These are phyloP conservation scores for Micrastur ruficollis DNA, from an alignment of 2,797 vertebrate species.

Conservation along the genomic window DNA sequence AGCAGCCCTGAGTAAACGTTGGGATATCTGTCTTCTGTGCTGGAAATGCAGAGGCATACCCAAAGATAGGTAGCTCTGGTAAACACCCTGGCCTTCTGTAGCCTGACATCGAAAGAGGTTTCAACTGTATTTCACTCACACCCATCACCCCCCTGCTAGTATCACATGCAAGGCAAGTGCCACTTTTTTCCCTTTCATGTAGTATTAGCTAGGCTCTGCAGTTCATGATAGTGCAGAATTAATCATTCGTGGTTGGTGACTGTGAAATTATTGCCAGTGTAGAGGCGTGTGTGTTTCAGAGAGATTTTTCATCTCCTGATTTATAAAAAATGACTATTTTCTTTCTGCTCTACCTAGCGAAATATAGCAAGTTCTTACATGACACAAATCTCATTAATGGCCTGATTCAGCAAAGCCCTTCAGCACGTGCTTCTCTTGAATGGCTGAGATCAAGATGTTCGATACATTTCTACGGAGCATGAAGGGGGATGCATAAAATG, in stretches of 20 bases:
- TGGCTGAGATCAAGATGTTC: background rate
- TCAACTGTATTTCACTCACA: background rate
- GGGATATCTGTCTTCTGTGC: background rate
- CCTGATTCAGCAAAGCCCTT: background rate
- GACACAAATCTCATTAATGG: background rate
- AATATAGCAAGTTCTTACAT: background rate
- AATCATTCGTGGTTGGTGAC: background rate
- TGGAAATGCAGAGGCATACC: background rate
- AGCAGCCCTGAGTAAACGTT: background rate
- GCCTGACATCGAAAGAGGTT: background rate
- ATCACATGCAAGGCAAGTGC: background rate
- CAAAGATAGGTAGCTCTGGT: fast-evolving
- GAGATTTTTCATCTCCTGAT: background rate
- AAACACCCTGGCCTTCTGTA: background rate
- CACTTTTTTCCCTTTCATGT: background rate
- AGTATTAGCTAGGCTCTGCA: background rate
- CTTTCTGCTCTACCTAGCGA: background rate
- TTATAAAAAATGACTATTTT: background rate
- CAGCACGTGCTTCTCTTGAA: background rate
- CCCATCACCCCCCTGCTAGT: background rate
- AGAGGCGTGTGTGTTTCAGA: background rate
- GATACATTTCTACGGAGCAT: background rate
- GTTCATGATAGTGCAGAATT: background rate
- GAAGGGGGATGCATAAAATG: background rate
- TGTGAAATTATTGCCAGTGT: background rate